Evolutionary conservation across 2,797 vertebrate species (phyloP).

Genomic region (Microctenopoma stevenorrisi): DNA sequence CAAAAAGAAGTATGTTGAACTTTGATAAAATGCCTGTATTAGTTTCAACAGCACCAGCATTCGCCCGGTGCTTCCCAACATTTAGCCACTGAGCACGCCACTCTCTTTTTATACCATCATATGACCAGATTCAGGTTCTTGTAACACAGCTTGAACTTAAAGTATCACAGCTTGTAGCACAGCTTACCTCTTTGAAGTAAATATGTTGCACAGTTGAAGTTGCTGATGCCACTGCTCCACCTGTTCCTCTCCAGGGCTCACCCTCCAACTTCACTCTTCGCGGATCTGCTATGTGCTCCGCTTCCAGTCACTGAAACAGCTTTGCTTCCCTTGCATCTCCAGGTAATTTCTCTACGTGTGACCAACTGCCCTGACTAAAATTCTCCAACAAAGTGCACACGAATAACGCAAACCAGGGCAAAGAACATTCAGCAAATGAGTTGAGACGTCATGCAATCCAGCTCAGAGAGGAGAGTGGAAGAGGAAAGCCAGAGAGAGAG

Average conservation of each 20-base stretch:
- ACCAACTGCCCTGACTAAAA: slow-evolving; percentile 34
- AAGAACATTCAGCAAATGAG: slow-evolving; percentile 26
- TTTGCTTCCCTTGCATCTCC: slow-evolving; percentile 48
- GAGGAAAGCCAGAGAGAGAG: slow-evolving; percentile 57
- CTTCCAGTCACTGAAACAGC: slow-evolving; percentile 32
- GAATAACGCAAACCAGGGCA: slow-evolving; percentile 12
- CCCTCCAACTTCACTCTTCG: slow-evolving; percentile 58
- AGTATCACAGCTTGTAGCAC: background rate
- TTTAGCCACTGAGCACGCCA: background rate
- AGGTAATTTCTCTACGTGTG: slow-evolving; percentile 9
- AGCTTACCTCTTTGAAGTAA: slow-evolving; percentile 68
- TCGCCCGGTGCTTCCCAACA: background rate
- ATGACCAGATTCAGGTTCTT: background rate
- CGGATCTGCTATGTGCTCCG: slow-evolving; percentile 31
- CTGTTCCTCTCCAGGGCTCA: slow-evolving; percentile 66
- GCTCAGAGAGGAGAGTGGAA: slow-evolving; percentile 64
- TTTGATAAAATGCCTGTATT: background rate
- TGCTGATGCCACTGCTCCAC: slow-evolving; percentile 69
- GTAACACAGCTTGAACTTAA: background rate
- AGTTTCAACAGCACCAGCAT: background rate
- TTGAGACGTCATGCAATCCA: slow-evolving; percentile 39
- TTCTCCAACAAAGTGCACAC: slow-evolving; percentile 9
- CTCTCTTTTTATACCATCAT: background rate
- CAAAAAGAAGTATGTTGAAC: background rate
- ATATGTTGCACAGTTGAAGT: slow-evolving; percentile 55